Evolutionary conservation across 1,140 invertebrate genomes (phyloP).

Genomic region (Papilio machaon): DNA sequence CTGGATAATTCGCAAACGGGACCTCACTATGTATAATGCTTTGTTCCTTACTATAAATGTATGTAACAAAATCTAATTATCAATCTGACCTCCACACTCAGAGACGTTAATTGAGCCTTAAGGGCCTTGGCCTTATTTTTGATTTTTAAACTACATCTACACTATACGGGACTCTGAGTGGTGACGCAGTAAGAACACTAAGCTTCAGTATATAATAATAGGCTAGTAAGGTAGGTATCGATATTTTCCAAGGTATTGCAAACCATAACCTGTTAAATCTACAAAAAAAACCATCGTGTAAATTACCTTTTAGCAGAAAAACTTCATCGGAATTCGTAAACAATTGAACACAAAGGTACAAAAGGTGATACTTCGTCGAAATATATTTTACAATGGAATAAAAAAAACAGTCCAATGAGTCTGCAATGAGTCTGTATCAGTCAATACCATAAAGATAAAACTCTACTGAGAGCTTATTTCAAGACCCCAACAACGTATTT

Average conservation of each 20-base stretch:
- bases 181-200: no score
- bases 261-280: neutral
- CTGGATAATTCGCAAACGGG: slow-evolving; percentile 23
- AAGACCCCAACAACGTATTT: neutral
- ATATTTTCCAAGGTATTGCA: neutral
- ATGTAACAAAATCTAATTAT: neutral
- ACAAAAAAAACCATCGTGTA: neutral
- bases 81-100: neutral
- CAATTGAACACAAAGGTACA: slow-evolving; percentile 5
- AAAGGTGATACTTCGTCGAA: slow-evolving; percentile 17
- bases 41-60: neutral
- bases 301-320: slow-evolving; percentile 1
- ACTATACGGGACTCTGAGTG: no score
- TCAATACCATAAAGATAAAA: neutral
- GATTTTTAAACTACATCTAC: no score
- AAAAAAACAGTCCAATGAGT: slow-evolving; percentile 12
- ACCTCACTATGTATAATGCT: slow-evolving; percentile 7
- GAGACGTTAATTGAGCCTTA: neutral
- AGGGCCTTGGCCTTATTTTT: no score
- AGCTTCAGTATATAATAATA: no score
- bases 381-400: slow-evolving; percentile 1
- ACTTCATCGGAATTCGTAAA: neutral
- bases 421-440: neutral
- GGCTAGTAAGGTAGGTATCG: neutral
- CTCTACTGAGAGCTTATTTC: neutral